Conservation (phyloP, 2,797 vertebrate species). For the Sebastes cheni region DNA sequence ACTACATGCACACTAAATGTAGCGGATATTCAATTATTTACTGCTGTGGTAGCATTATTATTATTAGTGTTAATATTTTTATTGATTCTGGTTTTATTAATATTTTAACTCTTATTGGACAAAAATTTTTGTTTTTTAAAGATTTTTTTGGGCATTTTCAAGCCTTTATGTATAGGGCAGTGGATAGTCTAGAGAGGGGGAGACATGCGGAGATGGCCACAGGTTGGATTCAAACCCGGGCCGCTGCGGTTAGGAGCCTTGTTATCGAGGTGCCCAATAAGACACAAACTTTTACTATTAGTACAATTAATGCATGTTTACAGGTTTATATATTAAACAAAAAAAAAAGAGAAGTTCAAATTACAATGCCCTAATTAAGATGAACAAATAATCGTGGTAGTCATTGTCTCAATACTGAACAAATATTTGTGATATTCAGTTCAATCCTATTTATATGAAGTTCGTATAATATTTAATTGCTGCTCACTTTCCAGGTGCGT, state of each 20-base stretch:
- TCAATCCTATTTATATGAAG: background rate
- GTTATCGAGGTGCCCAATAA: too few relatives aligned
- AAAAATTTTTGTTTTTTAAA: accelerated
- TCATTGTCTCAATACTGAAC: background rate
- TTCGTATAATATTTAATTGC: background rate
- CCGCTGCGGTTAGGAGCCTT: too few relatives aligned
- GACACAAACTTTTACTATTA: background rate
- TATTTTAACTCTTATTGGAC: background rate
- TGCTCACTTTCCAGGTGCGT: background rate
- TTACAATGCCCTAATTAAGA: background rate
- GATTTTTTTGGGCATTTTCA: too few relatives aligned
- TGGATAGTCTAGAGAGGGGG: too few relatives aligned
- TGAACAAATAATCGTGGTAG: background rate
- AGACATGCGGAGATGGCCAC: accelerated
- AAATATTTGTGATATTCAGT: background rate
- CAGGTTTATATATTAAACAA: background rate
- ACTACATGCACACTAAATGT: too few relatives aligned
- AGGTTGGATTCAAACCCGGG: accelerated
- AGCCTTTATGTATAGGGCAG: too few relatives aligned
- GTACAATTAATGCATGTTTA: background rate
- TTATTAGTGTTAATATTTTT: background rate
- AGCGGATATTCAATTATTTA: background rate
- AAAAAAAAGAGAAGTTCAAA: background rate
- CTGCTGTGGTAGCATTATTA: background rate
- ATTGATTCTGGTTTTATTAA: background rate